Evolutionary conservation across 2,113 vertebrate species (phyloP).

Genomic region (Spea bombifrons): DNA sequence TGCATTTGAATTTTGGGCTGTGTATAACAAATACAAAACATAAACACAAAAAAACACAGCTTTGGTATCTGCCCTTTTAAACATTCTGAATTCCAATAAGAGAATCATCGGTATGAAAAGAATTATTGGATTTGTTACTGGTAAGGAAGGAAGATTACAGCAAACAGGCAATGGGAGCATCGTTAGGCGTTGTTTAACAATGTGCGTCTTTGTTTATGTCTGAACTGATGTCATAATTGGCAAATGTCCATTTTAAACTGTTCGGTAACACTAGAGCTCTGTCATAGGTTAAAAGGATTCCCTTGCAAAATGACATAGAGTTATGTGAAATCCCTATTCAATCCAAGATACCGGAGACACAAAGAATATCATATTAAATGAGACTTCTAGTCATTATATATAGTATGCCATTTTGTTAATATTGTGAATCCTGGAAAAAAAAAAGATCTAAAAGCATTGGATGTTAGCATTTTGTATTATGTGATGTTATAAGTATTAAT

Average conservation of each 20-base stretch:
- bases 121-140: constrained; percentile 41
- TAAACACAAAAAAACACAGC: not conserved
- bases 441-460: too few relatives aligned
- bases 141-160: constrained; percentile 43
- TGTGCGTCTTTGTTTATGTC: constrained; percentile 36
- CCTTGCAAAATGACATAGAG: constrained; percentile 21
- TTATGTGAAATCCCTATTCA: constrained; percentile 25
- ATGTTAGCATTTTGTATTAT: too few relatives aligned
- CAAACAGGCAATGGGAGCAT: constrained; percentile 30
- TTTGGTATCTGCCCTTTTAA: constrained; percentile 27
- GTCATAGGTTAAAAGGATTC: constrained; percentile 47
- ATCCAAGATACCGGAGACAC: not conserved
- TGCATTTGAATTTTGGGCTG: too few relatives aligned
- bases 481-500: too few relatives aligned
- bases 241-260: constrained; percentile 38
- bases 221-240: constrained; percentile 47
- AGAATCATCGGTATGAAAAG: constrained; percentile 33
- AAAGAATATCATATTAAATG: constrained; percentile 4
- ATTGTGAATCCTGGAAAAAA: not conserved
- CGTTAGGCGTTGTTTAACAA: constrained; percentile 44
- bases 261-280: constrained; percentile 44
- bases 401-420: not conserved
- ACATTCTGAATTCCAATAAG: constrained; percentile 34
- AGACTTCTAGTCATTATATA: not conserved
- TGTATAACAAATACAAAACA: not conserved